Conservation (phyloP, 2,888 invertebrate genomes). For the Heliconius charithonia region DNA sequence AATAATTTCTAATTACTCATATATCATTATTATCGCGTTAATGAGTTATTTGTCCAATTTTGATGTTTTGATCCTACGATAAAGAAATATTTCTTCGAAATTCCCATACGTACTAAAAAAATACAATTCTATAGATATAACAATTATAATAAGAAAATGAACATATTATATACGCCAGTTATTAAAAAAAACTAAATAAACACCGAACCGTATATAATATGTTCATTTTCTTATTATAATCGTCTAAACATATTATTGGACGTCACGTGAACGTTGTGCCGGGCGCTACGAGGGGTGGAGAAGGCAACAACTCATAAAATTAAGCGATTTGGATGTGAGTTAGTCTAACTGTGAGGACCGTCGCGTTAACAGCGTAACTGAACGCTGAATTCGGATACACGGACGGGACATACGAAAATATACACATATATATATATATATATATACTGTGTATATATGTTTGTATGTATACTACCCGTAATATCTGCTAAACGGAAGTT, state of each 20-base stretch:
- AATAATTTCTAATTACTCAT: constrained; percentile 37
- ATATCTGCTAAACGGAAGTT: constrained; percentile 7
- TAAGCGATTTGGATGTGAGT: constrained; percentile 84
- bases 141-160: background rate
- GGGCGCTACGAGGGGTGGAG: constrained; percentile 77
- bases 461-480: background rate
- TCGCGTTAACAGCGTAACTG: constrained; percentile 69
- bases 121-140: background rate
- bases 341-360: constrained; percentile 83
- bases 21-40: constrained; percentile 32
- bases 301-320: constrained; percentile 85
- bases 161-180: background rate
- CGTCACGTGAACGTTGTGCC: constrained; percentile 66
- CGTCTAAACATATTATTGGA: constrained; percentile 32
- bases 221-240: too few species aligned
- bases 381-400: background rate
- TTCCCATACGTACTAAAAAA: background rate
- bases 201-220: too few species aligned
- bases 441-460: background rate
- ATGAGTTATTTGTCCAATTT: constrained; percentile 32
- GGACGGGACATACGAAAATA: constrained; percentile 14
- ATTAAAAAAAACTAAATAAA: background rate
- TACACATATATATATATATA: background rate
- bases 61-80: constrained; percentile 40
- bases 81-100: constrained; percentile 31